Base-by-base conservation (phyloP, 2,113 vertebrate species). In the Catharus fuscescens region DNA sequence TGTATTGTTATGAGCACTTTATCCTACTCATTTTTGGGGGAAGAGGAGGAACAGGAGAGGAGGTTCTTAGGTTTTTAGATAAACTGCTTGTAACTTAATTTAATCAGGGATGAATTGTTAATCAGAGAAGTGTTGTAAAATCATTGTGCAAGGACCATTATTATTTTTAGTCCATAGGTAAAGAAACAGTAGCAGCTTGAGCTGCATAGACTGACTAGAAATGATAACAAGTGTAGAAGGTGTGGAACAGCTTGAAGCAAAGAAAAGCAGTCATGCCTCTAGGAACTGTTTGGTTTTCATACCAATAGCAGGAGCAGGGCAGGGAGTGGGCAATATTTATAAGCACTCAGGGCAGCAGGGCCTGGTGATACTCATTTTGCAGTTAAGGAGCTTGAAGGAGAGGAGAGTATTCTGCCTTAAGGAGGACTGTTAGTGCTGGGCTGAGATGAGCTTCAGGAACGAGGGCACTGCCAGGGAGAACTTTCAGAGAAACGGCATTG, bases 391-490 rank as follows among this genome's bases (percentile, higher is more conserved):
- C 26, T 64, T 40, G 10, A 32, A 29, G 71, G 25, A 8, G 2
- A 26, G 32, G 25, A 8, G 1, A 26, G 29, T 4, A 2, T 3
- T 8, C 6, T 25, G 19, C 19, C 6, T 26, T 14, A 7, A 34
- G 47, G 50, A 66, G 54, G 6, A 24, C 12, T 36, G 66, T 14
- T 17, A 1, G 69, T 5, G 28, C 32, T 0, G 0, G 32, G 9
- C 60, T 20, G 25, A 16, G 79, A 14, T 17, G 83, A 81, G 69
- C 69, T n/a, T 25, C 34, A 28, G 67, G 74, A 69, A 26, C 0
- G n/a, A 29, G 78, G 2, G 5, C 1, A 1, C 48, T 71, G 44
- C 54, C 62, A 17, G 15, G 10, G 1, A 8, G 59, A 6, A 4
- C 32, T n/a, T 59, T 11, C 48, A 6, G 69, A 45, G 34, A 36